phyloP scores from a whole-genome alignment of 1,140 invertebrate species.

The Drosophila ambigua region DNA sequence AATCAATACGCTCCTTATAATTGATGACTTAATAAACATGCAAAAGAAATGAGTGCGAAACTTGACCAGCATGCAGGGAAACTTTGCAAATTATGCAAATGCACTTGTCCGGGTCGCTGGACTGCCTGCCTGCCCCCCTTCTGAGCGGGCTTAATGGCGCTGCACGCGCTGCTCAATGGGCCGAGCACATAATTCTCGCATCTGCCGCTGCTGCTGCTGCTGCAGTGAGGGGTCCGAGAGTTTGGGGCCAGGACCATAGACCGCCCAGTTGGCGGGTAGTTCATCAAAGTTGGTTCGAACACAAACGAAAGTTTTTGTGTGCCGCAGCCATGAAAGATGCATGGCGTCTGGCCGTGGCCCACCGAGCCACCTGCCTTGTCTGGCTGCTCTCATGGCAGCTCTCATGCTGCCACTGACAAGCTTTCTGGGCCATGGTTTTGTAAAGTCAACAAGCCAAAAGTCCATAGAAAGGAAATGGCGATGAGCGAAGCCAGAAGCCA shows the following conservation, averaged over 20 bases:
- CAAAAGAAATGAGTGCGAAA: conserved; percentile 42
- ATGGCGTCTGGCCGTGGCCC: conserved; percentile 41
- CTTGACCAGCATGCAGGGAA: conserved; percentile 66
- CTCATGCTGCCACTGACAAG: conserved; percentile 64
- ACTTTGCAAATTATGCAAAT: conserved; percentile 80
- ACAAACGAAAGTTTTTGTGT: conserved; percentile 74
- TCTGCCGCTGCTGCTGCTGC: not conserved
- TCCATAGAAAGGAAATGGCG: conserved; percentile 58
- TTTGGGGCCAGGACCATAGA: not conserved
- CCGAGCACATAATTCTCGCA: conserved; percentile 68
- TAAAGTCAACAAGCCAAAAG: conserved; percentile 74
- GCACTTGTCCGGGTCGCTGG: conserved; percentile 54
- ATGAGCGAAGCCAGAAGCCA: not conserved
- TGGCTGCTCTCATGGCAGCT: conserved; percentile 13
- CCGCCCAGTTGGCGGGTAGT: conserved; percentile 18
- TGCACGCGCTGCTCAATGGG: conserved; percentile 67
- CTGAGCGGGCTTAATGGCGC: conserved; percentile 62
- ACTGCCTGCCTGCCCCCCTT: not conserved
- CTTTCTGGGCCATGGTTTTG: conserved; percentile 59
- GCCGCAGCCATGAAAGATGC: conserved; percentile 66
- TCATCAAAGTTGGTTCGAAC: conserved; percentile 79
- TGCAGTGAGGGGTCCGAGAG: not conserved
- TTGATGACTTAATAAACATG: conserved; percentile 78
- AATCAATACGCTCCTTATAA: conserved; percentile 62
- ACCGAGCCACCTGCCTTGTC: conserved; percentile 4